These are phyloP conservation scores for Coleophora deauratella DNA, from an alignment of 2,888 invertebrate genomes.

Conservation along the genomic window DNA sequence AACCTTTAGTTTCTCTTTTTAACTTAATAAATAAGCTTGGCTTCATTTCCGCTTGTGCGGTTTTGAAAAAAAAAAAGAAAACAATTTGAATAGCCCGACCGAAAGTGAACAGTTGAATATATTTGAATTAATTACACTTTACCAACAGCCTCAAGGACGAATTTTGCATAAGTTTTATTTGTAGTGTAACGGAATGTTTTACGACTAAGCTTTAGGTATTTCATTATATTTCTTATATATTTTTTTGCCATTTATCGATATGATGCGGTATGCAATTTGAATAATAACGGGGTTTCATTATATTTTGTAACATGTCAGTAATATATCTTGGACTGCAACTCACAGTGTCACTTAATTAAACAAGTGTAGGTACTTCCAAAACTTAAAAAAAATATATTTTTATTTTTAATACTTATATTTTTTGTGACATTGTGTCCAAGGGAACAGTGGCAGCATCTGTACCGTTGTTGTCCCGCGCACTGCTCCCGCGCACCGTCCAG, in stretches of 20 bases:
- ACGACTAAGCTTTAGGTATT: constrained; percentile 21
- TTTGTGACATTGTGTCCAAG: too few relatives aligned
- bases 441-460: too few relatives aligned
- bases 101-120: constrained; percentile 55
- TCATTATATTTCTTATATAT: constrained; percentile 13
- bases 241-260: constrained; percentile 13
- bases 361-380: too few relatives aligned
- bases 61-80: constrained; percentile 42
- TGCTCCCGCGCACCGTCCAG: constrained; percentile 22
- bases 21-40: constrained; percentile 22
- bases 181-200: constrained; percentile 49
- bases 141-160: constrained; percentile 55
- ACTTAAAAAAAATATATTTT: too few relatives aligned
- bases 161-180: constrained; percentile 49
- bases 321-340: too few relatives aligned
- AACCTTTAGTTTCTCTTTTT: constrained; percentile 20
- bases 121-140: constrained; percentile 60
- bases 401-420: too few relatives aligned
- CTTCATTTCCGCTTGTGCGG: constrained; percentile 45
- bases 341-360: too few relatives aligned
- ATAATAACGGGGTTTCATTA: constrained; percentile 8
- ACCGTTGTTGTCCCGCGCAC: constrained; percentile 13
- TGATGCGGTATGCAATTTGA: constrained; percentile 6
- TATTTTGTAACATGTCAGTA: constrained; percentile 1
- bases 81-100: constrained; percentile 45